These are phyloP conservation scores for Dinocampus coccinellae DNA, from an alignment of 2,888 invertebrate species.

Conservation along the genomic window DNA sequence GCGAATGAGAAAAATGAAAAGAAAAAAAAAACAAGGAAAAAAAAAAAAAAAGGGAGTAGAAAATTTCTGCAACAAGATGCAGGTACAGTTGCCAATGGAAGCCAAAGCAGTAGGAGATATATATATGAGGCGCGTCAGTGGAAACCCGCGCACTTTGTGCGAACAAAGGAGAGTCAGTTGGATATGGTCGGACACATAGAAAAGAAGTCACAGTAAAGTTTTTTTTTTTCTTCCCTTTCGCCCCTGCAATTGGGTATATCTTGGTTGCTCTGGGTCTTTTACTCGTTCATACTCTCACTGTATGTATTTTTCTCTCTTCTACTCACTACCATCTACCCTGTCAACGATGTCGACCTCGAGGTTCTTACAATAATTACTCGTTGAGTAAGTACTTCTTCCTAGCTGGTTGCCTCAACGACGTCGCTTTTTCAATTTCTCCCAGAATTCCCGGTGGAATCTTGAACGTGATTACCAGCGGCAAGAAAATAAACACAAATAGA, in stretches of 20 bases:
- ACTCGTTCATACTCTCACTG: not conserved
- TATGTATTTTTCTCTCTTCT: no score
- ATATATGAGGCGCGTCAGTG: conserved; percentile 26
- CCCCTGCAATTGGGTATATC: conserved; percentile 16
- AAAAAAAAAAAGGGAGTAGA: no score
- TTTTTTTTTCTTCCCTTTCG: conserved; percentile 17
- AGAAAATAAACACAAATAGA: conserved; percentile 25
- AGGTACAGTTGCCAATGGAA: not conserved
- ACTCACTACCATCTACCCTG: not conserved
- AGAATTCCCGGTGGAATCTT: conserved; percentile 28
- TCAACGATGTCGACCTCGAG: conserved; percentile 17
- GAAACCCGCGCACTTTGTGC: conserved; percentile 34
- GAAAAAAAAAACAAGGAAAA: not conserved
- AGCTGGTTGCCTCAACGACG: conserved; percentile 29
- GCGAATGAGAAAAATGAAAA: no score
- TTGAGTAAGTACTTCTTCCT: conserved; percentile 36
- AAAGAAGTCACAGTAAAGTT: conserved; percentile 22
- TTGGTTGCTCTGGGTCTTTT: not conserved
- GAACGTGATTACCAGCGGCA: conserved; percentile 29
- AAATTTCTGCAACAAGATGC: not conserved
- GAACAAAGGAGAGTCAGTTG: conserved; percentile 43
- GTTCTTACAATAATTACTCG: conserved; percentile 43
- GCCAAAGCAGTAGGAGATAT: conserved; percentile 29
- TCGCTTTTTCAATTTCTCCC: conserved; percentile 31
- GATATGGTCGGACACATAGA: conserved; percentile 43